Base-by-base conservation (phyloP, 1,140 invertebrate genomes). In the Amyelois transitella region DNA sequence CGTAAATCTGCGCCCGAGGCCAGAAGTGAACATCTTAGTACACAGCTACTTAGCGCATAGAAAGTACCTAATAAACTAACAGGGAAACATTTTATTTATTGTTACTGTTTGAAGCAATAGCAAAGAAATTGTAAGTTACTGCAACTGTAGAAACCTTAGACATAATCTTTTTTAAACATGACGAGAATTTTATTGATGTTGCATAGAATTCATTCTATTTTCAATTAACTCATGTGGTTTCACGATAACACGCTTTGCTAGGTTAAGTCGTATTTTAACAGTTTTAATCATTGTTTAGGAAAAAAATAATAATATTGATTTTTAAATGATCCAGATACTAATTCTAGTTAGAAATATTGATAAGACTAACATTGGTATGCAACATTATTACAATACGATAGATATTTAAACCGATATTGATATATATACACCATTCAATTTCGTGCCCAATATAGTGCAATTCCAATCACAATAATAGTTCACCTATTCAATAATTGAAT, bases 1-100 rank as follows among this genome's bases (percentile, higher is more conserved):
- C 69, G 62, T 75, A 75, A 75, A 75, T 75, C 65, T 65, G 65
- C 60, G 53, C 68, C 68, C 51, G 58, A 62, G 66, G 66, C 66
- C 43, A 38, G 56, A 47, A 55, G 51, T 51, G 62, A 55, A 56
- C 50, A 61, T 60, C 54, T 47, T 51, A 51, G 51, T 48, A 43
- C 55, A 52, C 48, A 55, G 58, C 67, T 70, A 68, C 64, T 69
- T 66, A 74, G 53, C 54, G 65, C 58, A 68, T 57, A 66, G 65
- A 70, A 65, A 70, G 59, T 60, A 52, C 57, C 55, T 52, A 67
- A 68, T 73, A 73, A 62, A 67, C 51, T 52, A 53, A 54, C 44
- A 47, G 56, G 67, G 49, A 63, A 68, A 65, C 55, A 12, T 49
- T 6, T 6, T 12, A 49, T 1, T 21, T 49, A 14, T 4, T 3